A percentile compares a stretch with the other conserved stretches of the same genome.
These are phyloP conservation scores for Cardiocondyla obscurior DNA, from an alignment of 1,140 invertebrate genomes.

Conservation along the genomic window DNA sequence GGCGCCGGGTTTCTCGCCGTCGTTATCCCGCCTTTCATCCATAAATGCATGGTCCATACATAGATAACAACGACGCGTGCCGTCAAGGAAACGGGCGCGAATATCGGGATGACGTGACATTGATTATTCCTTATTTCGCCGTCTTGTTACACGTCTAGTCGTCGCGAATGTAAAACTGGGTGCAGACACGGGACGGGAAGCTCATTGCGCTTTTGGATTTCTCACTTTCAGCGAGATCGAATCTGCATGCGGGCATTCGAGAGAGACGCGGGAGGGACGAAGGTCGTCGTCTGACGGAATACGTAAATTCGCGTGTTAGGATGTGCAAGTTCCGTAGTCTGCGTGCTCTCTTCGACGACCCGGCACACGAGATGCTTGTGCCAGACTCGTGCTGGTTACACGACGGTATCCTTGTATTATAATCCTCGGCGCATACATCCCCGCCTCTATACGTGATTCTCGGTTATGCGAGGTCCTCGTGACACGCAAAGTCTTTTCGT, in stretches of 20 bases:
- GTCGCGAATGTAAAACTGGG: not conserved
- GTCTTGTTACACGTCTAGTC: not conserved
- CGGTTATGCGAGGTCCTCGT: slow-evolving; percentile 29
- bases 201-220: not conserved
- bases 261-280: not conserved
- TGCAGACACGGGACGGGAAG: not conserved
- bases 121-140: not conserved
- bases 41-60: slow-evolving; percentile 35
- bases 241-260: not conserved
- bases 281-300: not conserved
- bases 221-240: not conserved
- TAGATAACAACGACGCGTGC: not conserved
- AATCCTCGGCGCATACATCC: not conserved
- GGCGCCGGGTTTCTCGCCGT: not conserved
- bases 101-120: slow-evolving; percentile 29
- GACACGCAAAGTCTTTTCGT: slow-evolving; percentile 48
- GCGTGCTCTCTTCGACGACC: not conserved
- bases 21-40: slow-evolving; percentile 27
- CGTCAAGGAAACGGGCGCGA: not conserved
- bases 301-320: not conserved
- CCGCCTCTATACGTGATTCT: slow-evolving; percentile 1
- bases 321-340: not conserved
- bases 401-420: not conserved
- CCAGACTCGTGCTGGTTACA: not conserved
- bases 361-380: not conserved